Conservation (phyloP, 2,113 vertebrate genomes). For the Lophochroa leadbeateri region DNA sequence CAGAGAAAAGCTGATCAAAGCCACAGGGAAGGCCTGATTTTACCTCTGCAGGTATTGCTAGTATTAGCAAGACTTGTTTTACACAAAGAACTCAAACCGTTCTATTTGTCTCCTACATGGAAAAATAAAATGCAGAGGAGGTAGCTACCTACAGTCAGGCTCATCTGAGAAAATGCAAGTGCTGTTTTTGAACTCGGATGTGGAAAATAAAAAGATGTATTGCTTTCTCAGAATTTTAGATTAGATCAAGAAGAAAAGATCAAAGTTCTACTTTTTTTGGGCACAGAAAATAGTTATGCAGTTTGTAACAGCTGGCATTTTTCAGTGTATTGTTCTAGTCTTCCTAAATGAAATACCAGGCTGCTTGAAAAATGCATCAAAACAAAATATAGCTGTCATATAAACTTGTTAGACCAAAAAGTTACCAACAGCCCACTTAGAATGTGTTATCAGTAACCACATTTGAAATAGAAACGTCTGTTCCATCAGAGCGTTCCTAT, state of each 20-base stretch:
- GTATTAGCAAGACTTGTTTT: background rate
- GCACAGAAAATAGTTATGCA: background rate
- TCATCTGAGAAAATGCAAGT: background rate
- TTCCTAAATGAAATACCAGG: background rate
- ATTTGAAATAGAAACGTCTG: background rate
- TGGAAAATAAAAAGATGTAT: background rate
- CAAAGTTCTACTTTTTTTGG: constrained; percentile 35
- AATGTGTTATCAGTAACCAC: background rate
- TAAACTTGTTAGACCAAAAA: background rate
- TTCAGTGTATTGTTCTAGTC: constrained; percentile 28
- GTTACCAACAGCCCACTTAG: background rate
- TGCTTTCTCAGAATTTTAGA: constrained; percentile 10
- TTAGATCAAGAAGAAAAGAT: constrained; percentile 40
- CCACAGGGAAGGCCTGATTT: background rate
- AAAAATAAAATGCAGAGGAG: background rate
- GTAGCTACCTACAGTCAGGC: background rate
- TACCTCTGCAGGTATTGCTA: background rate
- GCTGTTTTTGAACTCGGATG: background rate
- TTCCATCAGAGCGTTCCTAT: background rate
- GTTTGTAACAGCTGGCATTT: constrained; percentile 27
- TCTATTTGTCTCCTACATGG: background rate
- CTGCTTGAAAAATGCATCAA: constrained; percentile 7
- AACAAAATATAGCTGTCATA: background rate
- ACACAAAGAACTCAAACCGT: background rate
- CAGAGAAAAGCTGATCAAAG: background rate